phyloP scores from a whole-genome alignment of 2,113 vertebrate species.

The Pachypanchax playfairii region DNA sequence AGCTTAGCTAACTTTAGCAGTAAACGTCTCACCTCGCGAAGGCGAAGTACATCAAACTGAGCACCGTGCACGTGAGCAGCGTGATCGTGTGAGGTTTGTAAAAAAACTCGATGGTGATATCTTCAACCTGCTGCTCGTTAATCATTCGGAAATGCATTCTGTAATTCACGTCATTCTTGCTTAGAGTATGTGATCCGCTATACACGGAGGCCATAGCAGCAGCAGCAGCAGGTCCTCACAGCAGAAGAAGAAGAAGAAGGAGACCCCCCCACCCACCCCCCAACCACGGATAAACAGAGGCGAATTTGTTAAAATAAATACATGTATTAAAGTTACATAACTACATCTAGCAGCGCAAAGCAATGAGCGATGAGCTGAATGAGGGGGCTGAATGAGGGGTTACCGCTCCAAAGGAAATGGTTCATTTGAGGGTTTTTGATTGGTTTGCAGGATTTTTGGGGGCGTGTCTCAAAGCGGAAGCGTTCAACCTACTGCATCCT shows the following conservation, averaged over 20 bases:
- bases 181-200: slow-evolving; percentile 86
- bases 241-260: too few relatives aligned
- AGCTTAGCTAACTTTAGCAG: slow-evolving; percentile 51
- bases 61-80: slow-evolving; percentile 91
- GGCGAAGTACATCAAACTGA: slow-evolving; percentile 96
- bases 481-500: slow-evolving; percentile 25
- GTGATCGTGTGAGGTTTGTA: slow-evolving; percentile 97
- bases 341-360: background rate
- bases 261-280: too few relatives aligned
- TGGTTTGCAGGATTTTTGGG: slow-evolving; percentile 42
- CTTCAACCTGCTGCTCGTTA: slow-evolving; percentile 99
- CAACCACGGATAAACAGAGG: background rate
- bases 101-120: slow-evolving; percentile 98
- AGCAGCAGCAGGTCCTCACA: slow-evolving; percentile 20
- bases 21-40: slow-evolving; percentile 86
- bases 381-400: background rate
- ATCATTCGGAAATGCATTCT: slow-evolving; percentile 98
- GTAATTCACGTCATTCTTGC: slow-evolving; percentile 96
- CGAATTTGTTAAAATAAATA: background rate
- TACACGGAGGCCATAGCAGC: slow-evolving; percentile 84
- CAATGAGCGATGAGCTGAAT: background rate
- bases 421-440: slow-evolving; percentile 43
- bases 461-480: slow-evolving; percentile 57
- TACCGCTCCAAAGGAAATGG: slow-evolving; percentile 3
- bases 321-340: slow-evolving; percentile 11